A percentile compares a stretch with the other conserved stretches of the same genome.
These are phyloP conservation scores for Megalopta genalis DNA, from an alignment of 1,140 invertebrate genomes.

Conservation along the genomic window DNA sequence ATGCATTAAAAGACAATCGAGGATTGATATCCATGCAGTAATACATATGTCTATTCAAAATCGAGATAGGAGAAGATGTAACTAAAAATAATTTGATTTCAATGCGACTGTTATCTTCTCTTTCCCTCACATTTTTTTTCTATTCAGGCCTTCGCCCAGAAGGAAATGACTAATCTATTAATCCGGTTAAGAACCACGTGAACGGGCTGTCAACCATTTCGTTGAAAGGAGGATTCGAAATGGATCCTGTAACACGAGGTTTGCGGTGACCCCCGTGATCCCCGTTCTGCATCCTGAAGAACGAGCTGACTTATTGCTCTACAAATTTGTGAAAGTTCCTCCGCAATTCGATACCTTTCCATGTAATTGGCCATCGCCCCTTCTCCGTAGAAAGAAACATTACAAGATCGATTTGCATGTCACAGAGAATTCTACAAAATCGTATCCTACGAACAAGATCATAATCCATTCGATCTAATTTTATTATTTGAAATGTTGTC, in stretches of 20 bases:
- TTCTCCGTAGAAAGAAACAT: neutral
- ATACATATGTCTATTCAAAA: neutral
- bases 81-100: neutral
- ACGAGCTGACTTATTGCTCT: slow-evolving; percentile 59
- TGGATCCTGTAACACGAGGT: slow-evolving; percentile 65
- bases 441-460: too few species aligned
- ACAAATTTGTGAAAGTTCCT: slow-evolving; percentile 56
- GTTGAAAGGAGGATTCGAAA: slow-evolving; percentile 62
- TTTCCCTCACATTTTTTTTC: neutral
- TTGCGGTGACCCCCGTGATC: slow-evolving; percentile 51
- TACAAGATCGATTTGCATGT: neutral
- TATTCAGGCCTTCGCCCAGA: slow-evolving; percentile 10
- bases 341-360: slow-evolving; percentile 46
- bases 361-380: slow-evolving; percentile 23
- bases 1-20: too few species aligned
- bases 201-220: slow-evolving; percentile 55
- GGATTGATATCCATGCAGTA: too few species aligned
- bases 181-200: slow-evolving; percentile 52
- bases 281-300: slow-evolving; percentile 44
- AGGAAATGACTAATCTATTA: slow-evolving; percentile 55
- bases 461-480: too few species aligned
- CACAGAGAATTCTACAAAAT: too few species aligned
- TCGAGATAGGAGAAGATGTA: neutral
- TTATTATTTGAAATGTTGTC: too few species aligned
- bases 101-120: neutral